Evolutionary conservation across 2,113 vertebrate genomes (phyloP).

Genomic region (Etia nguti): DNA sequence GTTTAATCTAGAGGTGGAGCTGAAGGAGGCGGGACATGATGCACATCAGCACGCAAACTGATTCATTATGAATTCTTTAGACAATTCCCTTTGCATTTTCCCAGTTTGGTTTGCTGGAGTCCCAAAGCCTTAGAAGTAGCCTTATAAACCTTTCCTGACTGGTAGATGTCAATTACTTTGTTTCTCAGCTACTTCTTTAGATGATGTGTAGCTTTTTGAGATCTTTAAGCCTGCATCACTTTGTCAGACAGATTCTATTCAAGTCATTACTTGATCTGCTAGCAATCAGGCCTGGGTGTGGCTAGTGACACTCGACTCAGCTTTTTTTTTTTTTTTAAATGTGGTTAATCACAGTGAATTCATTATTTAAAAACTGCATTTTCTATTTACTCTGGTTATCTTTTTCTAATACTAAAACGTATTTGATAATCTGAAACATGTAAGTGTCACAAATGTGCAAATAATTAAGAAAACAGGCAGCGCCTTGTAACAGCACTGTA

Average conservation of each 20-base stretch:
- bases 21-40: not conserved
- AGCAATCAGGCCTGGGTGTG: rapidly evolving
- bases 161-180: rapidly evolving
- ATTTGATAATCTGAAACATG: not conserved
- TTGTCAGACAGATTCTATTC: not conserved
- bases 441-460: not conserved
- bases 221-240: not conserved
- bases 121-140: not conserved
- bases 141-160: not conserved
- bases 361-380: not conserved
- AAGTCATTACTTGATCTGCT: not conserved
- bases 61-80: not conserved
- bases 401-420: not conserved
- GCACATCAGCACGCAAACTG: rapidly evolving
- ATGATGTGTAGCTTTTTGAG: not conserved
- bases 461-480: not conserved
- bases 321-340: not conserved
- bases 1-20: not conserved
- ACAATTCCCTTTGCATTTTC: not conserved
- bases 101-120: not conserved
- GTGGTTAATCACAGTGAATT: not conserved
- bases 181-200: not conserved
- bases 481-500: not conserved
- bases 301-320: not conserved
- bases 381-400: not conserved